Evolutionary conservation across 2,113 vertebrate genomes (phyloP), one percentile per base, ranked within the genome.

Genomic region (Marmota flaviventris): DNA sequence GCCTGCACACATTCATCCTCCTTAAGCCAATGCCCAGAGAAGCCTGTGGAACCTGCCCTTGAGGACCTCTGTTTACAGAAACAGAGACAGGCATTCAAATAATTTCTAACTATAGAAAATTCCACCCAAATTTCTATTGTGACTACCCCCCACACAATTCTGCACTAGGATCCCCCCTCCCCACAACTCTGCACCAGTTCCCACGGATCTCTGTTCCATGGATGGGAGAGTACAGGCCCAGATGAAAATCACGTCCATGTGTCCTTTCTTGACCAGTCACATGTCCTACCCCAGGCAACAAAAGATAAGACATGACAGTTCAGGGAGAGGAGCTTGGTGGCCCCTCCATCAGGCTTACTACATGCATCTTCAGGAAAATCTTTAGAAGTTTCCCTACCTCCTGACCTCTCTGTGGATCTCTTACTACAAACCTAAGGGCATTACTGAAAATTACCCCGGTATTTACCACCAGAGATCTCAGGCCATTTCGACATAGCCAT

Each of bases 31-130:
- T 2, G 58, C 53, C 72, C 84, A 45, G 45, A 42, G 53, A 95
- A 61, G 53, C 24, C 58, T n/a, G 17, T 45, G 48, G 14, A 39
- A 48, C n/a, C 27, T 58, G 32, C 70, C 81, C 34, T 78, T n/a
- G 20, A 94, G 24, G 42, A 87, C 39, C 29, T 86, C 72, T 39
- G 70, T 70, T 84, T 76, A 25, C 39, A 94, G 81, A 45, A 96
- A 10, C 29, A 91, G 56, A 79, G 48, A 73, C 32, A 87, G 22
- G 37, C 58, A 63, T 48, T 77, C 29, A 16, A 69, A 69, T 34
- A 32, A 32, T 69, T 95, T 72, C 32, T 45, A 39, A 16, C 37
- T 77, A 92, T 0, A 73, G 56, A 93, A 89, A 86, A 96, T 48
- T 51, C 58, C 8, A 29, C 78, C 37, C 65, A 42, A 79, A 58